phyloP scores from a whole-genome alignment of 2,888 invertebrate species.

The Boloria euphrosyne region DNA sequence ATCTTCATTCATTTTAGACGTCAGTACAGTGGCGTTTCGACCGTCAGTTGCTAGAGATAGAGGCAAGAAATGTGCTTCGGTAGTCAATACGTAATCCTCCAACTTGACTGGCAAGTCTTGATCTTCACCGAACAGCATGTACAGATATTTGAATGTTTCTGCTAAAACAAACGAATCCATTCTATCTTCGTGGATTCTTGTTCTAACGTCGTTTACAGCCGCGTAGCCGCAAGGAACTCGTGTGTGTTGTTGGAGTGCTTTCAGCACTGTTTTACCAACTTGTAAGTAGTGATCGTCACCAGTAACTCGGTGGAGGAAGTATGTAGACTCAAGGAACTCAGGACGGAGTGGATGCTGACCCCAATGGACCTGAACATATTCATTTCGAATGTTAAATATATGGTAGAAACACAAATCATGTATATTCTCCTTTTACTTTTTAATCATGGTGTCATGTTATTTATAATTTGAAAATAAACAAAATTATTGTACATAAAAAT shows the following conservation, averaged over 20 bases:
- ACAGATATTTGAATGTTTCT: conserved; percentile 98
- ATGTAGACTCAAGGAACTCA: conserved; percentile 98
- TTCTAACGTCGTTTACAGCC: conserved; percentile 97
- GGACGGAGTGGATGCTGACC: conserved; percentile 98
- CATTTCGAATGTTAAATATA: not conserved
- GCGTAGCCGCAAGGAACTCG: conserved; percentile 98
- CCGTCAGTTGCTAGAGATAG: conserved; percentile 88
- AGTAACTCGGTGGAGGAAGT: conserved; percentile 97
- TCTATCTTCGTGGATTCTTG: conserved; percentile 94
- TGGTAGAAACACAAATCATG: too few species aligned
- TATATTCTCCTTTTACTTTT: too few species aligned
- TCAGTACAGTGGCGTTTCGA: conserved; percentile 74
- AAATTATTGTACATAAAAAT: too few species aligned
- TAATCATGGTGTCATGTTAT: too few species aligned
- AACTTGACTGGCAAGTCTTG: conserved; percentile 91
- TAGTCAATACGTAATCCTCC: conserved; percentile 94
- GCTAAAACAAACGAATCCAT: conserved; percentile 99
- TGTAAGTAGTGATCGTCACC: conserved; percentile 97
- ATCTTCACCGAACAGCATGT: conserved; percentile 93
- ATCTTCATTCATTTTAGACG: conserved; percentile 71
- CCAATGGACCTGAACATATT: conserved; percentile 92
- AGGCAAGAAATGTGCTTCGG: conserved; percentile 97
- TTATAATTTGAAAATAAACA: too few species aligned
- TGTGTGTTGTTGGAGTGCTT: conserved; percentile 94
- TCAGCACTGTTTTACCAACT: conserved; percentile 92